Conservation (phyloP, 1,140 invertebrate species). For the Anagrus nilaparvatae region DNA sequence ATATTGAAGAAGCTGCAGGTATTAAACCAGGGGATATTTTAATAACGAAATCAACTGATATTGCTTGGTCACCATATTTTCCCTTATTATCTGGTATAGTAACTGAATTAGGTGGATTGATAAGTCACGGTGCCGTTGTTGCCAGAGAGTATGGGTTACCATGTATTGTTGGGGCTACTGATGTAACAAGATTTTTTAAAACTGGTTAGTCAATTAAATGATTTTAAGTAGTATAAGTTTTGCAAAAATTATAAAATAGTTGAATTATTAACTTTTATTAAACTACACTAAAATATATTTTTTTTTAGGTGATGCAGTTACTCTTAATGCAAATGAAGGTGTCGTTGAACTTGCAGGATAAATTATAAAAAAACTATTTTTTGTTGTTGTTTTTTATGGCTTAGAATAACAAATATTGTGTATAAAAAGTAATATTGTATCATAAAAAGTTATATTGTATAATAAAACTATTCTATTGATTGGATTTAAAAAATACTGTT, state of each 20-base stretch:
- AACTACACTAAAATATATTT: not conserved
- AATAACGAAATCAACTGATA: constrained; percentile 69
- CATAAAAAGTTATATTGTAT: too few species aligned
- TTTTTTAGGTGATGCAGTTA: constrained; percentile 20
- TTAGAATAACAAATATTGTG: too few species aligned
- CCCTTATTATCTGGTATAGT: constrained; percentile 69
- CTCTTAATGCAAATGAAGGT: constrained; percentile 15
- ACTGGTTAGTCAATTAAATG: constrained; percentile 47
- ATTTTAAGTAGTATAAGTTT: not conserved
- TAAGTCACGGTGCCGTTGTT: constrained; percentile 83
- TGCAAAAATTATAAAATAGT: not conserved
- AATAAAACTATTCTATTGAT: too few species aligned
- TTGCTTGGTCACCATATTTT: constrained; percentile 83
- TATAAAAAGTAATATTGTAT: too few species aligned
- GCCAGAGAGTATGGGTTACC: constrained; percentile 78
- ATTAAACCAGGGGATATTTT: constrained; percentile 59
- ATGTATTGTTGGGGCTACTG: constrained; percentile 63
- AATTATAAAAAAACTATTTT: too few species aligned
- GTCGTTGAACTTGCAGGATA: constrained; percentile 14
- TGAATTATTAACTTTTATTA: too few species aligned
- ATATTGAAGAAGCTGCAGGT: constrained; percentile 38
- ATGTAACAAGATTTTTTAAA: constrained; percentile 56
- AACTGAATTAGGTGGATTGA: constrained; percentile 75
- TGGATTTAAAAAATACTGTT: too few species aligned
- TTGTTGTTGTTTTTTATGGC: too few species aligned